Evolutionary conservation across 2,888 invertebrate genomes (phyloP).

Genomic region (Eustalomyia histrio): DNA sequence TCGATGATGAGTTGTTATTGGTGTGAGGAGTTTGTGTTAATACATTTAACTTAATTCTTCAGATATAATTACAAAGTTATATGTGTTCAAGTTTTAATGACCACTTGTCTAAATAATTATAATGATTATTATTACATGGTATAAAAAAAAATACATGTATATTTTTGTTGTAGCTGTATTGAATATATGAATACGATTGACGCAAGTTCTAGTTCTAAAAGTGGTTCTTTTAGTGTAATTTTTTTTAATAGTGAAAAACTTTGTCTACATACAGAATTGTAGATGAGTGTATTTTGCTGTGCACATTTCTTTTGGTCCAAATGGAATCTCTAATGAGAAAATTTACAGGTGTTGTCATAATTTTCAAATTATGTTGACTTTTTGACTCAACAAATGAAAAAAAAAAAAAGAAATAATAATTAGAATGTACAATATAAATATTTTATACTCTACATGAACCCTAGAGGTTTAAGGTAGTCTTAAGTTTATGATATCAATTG

Average conservation of each 20-base stretch:
- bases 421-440: not conserved
- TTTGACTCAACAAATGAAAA: too few relatives aligned
- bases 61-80: constrained; percentile 4
- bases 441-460: not conserved
- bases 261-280: not conserved
- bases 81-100: constrained; percentile 30
- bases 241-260: not conserved
- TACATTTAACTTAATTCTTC: not conserved
- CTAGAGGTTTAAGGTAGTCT: too few relatives aligned
- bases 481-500: too few relatives aligned
- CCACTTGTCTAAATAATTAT: constrained; percentile 42
- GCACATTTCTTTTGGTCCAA: not conserved
- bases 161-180: not conserved
- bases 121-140: not conserved
- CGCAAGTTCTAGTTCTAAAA: not conserved
- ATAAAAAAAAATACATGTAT: not conserved
- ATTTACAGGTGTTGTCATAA: constrained; percentile 38
- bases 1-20: not conserved
- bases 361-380: not conserved
- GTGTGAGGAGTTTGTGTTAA: not conserved
- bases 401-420: too few relatives aligned
- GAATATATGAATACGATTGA: not conserved
- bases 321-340: constrained; percentile 41
- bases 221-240: not conserved
- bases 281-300: not conserved